Conservation (phyloP, 2,113 vertebrate genomes). For the Oncorhynchus kisutch region DNA sequence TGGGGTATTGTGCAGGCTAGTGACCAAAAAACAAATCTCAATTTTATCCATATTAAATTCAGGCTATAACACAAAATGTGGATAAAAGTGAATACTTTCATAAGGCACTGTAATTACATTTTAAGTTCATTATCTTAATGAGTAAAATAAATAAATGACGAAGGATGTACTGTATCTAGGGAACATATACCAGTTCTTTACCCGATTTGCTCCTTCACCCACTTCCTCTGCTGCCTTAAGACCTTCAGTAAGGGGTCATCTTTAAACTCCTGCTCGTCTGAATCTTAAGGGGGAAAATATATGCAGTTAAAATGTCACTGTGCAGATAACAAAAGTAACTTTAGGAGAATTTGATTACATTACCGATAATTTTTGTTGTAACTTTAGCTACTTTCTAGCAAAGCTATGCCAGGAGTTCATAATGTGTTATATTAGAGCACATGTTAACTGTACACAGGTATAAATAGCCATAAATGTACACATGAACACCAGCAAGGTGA, state of each 20-base stretch:
- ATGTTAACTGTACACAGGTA: not conserved
- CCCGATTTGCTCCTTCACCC: conserved; percentile 78
- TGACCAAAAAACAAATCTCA: too few relatives aligned
- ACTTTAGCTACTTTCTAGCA: not conserved
- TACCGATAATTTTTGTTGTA: not conserved
- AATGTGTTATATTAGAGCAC: not conserved
- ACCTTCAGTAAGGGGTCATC: conserved; percentile 82
- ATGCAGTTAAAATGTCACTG: too few relatives aligned
- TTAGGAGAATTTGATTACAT: not conserved
- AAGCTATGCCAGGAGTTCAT: not conserved
- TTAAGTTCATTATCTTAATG: too few relatives aligned
- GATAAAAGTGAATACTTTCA: too few relatives aligned
- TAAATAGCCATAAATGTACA: conserved; percentile 4
- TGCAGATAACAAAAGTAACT: not conserved
- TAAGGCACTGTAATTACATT: too few relatives aligned
- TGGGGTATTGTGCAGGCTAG: too few relatives aligned
- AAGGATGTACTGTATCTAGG: not conserved
- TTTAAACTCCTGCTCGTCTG: conserved; percentile 83
- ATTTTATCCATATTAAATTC: too few relatives aligned
- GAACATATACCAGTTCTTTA: conserved; percentile 35
- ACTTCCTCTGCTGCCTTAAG: conserved; percentile 77
- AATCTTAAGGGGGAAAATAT: conserved; percentile 61
- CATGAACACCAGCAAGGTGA: not conserved
- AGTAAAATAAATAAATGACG: too few relatives aligned
- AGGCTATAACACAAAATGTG: too few relatives aligned